Base-by-base conservation (phyloP, 2,113 vertebrate genomes). In the Sterna hirundo region DNA sequence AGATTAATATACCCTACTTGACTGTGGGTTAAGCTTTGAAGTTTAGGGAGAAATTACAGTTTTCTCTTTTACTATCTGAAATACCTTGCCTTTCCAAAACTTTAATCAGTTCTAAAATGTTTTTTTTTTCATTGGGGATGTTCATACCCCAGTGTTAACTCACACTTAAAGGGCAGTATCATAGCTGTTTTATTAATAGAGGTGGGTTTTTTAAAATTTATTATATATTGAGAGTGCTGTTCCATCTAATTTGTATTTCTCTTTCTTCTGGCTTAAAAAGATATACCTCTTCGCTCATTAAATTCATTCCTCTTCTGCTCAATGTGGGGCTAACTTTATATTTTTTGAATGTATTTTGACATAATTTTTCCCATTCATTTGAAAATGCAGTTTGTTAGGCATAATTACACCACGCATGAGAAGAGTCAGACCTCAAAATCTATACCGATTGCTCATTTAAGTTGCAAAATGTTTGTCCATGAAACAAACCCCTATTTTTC, bases 361-460 rank as follows among this genome's bases (percentile, higher is more conserved):
- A 83, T 82, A 38, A 78, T 93, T 94, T 88, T 20, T 96, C 71
- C 64, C 27, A 58, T 96, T 96, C 58, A 44, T 93, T 96, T 96
- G 26, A 93, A 95, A 95, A 80, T 77, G 21, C 55, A 91, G 51
- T 69, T 69, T 94, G 18, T 77, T 86, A 42, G 42, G 54, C 32
- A 76, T 94, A 89, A 90, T 96, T 96, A 96, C 81, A 77, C 16
- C 13, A 66, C 42, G 51, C 40, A 83, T 55, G 79, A 82, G 30
- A 79, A 86, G 51, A 96, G 20, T 66, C 88, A 83, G 49, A 91
- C 62, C 38, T 96, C 88, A 93, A 97, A 86, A 96, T 95, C 88
- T 93, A 81, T 86, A 96, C 44, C 80, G 91, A 89, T 86, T 88
- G 26, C 54, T 95, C 26, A 61, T 91, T 96, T 95, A 97, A 96